Evolutionary conservation across 2,113 vertebrate genomes (phyloP).

Genomic region (Poecilia latipinna): DNA sequence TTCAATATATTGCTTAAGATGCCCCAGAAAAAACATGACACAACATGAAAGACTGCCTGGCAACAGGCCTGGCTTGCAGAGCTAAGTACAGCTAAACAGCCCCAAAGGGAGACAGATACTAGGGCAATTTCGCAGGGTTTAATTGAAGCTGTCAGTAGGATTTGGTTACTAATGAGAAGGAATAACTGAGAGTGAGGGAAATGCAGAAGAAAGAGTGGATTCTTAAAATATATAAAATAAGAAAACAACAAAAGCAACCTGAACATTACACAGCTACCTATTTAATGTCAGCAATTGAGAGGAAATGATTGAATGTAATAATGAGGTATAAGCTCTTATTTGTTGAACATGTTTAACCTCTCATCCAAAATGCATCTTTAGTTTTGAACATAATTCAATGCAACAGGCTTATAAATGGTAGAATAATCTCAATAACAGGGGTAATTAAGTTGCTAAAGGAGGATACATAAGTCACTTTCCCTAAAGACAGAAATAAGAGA

Average conservation of each 20-base stretch:
- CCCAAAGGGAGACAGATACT: constrained; percentile 59
- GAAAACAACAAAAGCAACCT: constrained; percentile 5
- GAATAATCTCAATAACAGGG: too few species aligned
- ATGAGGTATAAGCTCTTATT: constrained; percentile 14
- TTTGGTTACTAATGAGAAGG: constrained; percentile 55
- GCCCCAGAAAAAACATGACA: constrained; percentile 50
- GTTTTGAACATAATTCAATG: constrained; percentile 15
- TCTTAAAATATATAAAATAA: constrained; percentile 16
- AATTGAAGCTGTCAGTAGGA: constrained; percentile 50
- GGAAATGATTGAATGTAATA: constrained; percentile 20
- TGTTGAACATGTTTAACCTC: too few species aligned
- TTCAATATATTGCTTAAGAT: constrained; percentile 15
- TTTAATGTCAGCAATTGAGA: constrained; percentile 13
- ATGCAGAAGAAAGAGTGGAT: constrained; percentile 19
- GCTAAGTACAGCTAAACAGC: constrained; percentile 63
- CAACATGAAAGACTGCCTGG: constrained; percentile 60
- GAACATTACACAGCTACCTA: neutral
- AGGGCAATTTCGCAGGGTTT: constrained; percentile 58
- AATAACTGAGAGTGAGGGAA: constrained; percentile 1
- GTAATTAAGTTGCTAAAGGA: too few species aligned
- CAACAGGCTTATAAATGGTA: constrained; percentile 12
- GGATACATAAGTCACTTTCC: too few species aligned
- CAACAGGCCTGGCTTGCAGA: constrained; percentile 48
- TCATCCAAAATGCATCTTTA: too few species aligned
- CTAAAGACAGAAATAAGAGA: neutral